Conservation (phyloP, 2,888 invertebrate genomes). For the Endomychus coccineus region DNA sequence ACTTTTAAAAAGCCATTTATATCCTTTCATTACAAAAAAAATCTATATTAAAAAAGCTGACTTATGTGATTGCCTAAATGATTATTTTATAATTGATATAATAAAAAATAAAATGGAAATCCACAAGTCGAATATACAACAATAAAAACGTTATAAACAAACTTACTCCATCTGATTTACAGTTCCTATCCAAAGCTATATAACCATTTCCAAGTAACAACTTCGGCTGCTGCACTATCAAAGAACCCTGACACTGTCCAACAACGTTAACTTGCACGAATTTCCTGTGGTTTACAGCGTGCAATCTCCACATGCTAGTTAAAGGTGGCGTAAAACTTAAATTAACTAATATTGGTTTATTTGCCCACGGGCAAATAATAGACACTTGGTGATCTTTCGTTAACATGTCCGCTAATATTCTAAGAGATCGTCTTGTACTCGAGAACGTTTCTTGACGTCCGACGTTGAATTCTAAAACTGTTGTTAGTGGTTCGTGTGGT, state of each 20-base stretch:
- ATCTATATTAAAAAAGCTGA: too few species aligned
- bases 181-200: slow-evolving; percentile 30
- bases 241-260: slow-evolving; percentile 45
- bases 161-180: slow-evolving; percentile 38
- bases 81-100: too few species aligned
- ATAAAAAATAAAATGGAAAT: too few species aligned
- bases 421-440: slow-evolving; percentile 42
- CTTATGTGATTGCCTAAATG: too few species aligned
- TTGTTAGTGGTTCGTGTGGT: slow-evolving; percentile 38
- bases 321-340: slow-evolving; percentile 80
- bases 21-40: too few species aligned
- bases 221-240: slow-evolving; percentile 30
- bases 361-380: slow-evolving; percentile 72
- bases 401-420: slow-evolving; percentile 66
- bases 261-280: slow-evolving; percentile 72
- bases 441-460: slow-evolving; percentile 35
- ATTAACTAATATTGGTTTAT: slow-evolving; percentile 62
- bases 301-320: slow-evolving; percentile 69
- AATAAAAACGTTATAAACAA: too few species aligned
- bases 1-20: too few species aligned
- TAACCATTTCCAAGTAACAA: slow-evolving; percentile 30
- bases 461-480: slow-evolving; percentile 45
- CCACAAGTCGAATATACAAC: too few species aligned
- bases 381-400: slow-evolving; percentile 59
- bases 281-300: slow-evolving; percentile 78